Percentiles rank a stretch among this genome's conserved stretches.
phyloP scores from a whole-genome alignment of 2,113 vertebrate species.

The Hippocampus zosterae region DNA sequence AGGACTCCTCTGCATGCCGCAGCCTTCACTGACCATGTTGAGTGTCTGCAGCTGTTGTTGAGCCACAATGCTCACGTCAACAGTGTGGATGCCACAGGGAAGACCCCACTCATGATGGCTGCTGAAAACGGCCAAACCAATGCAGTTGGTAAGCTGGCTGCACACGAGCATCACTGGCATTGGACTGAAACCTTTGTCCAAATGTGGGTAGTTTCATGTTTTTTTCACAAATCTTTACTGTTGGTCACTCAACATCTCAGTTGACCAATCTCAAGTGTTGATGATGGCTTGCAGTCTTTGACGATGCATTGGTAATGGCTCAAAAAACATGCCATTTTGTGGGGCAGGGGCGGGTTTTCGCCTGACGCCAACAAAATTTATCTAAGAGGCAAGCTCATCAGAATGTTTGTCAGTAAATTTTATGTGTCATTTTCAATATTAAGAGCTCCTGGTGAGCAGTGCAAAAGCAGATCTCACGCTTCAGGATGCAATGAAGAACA shows the following conservation, averaged over 20 bases:
- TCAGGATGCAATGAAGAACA: constrained; percentile 93
- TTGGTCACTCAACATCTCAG: no score
- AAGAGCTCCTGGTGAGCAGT: constrained; percentile 97
- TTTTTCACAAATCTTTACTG: no score
- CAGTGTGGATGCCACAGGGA: constrained; percentile 82
- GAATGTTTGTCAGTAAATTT: not conserved
- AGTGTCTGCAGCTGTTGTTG: constrained; percentile 96
- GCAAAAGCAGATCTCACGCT: constrained; percentile 95
- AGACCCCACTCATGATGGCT: constrained; percentile 97
- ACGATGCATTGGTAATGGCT: no score
- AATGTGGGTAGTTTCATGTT: no score
- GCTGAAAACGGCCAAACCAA: constrained; percentile 96
- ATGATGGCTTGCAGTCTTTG: no score
- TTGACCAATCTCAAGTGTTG: no score
- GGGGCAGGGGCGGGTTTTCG: no score
- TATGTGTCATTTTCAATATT: not conserved
- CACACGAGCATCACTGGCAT: not conserved
- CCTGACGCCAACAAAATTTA: not conserved
- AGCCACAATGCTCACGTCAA: constrained; percentile 94
- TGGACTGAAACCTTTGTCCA: no score
- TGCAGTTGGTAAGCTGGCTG: constrained; percentile 82
- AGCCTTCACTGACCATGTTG: constrained; percentile 95
- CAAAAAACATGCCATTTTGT: no score
- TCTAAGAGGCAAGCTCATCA: not conserved
- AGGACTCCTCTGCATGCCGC: constrained; percentile 97